Percentiles rank a stretch among this genome's conserved stretches.
These are phyloP conservation scores for Larimichthys crocea DNA, from an alignment of 2,113 vertebrate species.

Conservation along the genomic window DNA sequence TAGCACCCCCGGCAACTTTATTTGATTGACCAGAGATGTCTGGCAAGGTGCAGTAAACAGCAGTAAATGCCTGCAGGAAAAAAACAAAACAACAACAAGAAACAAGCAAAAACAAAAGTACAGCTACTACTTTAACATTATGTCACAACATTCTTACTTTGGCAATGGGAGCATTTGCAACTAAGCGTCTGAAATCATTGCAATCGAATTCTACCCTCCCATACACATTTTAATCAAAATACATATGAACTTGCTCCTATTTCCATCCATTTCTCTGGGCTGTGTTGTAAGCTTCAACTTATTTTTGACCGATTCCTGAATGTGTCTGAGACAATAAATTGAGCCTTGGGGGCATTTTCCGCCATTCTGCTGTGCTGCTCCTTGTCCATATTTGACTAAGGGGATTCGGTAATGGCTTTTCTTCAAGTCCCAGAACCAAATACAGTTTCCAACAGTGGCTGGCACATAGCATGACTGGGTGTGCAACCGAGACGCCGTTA, in stretches of 20 bases:
- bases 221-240: not conserved
- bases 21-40: constrained; percentile 11
- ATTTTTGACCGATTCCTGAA: constrained; percentile 46
- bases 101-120: not conserved
- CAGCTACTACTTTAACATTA: not conserved
- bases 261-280: constrained; percentile 16
- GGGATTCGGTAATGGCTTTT: constrained; percentile 67
- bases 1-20: not conserved
- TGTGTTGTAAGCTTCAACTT: constrained; percentile 36
- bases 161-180: not conserved
- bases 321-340: constrained; percentile 56
- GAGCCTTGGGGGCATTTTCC: constrained; percentile 51
- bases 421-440: constrained; percentile 62
- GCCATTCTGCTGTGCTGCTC: constrained; percentile 50
- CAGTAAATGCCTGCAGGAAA: not conserved
- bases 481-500: constrained; percentile 66
- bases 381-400: constrained; percentile 68
- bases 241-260: constrained; percentile 6
- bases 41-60: not conserved
- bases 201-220: constrained; percentile 18
- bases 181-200: not conserved
- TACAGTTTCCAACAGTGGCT: constrained; percentile 63
- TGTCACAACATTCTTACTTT: constrained; percentile 2
- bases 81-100: not conserved
- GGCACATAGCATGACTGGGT: constrained; percentile 60